These are phyloP conservation scores for Drosophila malerkotliana DNA, from an alignment of 1,140 invertebrate species.

Conservation along the genomic window DNA sequence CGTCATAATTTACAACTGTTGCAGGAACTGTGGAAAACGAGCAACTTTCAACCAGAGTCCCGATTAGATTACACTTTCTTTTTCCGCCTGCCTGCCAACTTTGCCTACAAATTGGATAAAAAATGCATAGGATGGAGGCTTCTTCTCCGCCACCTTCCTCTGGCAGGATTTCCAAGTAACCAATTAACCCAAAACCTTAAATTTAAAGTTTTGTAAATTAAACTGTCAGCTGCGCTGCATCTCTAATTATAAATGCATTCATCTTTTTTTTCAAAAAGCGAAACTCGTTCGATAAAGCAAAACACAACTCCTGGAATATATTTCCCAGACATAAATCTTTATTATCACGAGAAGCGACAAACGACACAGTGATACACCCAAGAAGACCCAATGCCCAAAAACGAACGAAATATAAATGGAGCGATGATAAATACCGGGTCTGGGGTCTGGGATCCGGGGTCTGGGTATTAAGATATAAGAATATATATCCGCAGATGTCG, in stretches of 20 bases:
- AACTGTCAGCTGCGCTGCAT: slow-evolving; percentile 9
- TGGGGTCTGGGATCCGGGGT: background rate
- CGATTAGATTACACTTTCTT: slow-evolving; percentile 50
- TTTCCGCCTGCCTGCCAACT: background rate
- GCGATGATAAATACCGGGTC: slow-evolving; percentile 56
- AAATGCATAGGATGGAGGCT: slow-evolving; percentile 9
- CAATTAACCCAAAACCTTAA: background rate
- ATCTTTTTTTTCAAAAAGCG: slow-evolving; percentile 38
- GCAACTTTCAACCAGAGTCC: slow-evolving; percentile 3
- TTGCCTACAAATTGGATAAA: slow-evolving; percentile 18
- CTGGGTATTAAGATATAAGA: slow-evolving; percentile 65
- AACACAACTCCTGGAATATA: slow-evolving; percentile 29
- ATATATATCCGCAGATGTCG: slow-evolving; percentile 45
- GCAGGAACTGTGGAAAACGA: slow-evolving; percentile 15
- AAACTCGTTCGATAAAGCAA: slow-evolving; percentile 36
- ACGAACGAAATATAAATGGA: slow-evolving; percentile 8
- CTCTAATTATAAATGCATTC: slow-evolving; percentile 74
- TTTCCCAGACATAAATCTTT: slow-evolving; percentile 65
- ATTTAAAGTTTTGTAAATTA: slow-evolving; percentile 40
- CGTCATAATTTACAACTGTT: slow-evolving; percentile 61
- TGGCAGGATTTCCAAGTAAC: background rate
- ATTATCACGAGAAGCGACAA: slow-evolving; percentile 65
- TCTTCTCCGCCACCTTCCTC: too few relatives aligned
- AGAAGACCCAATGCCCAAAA: slow-evolving; percentile 8
- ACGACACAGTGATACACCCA: slow-evolving; percentile 58